Percentiles rank a stretch among this genome's conserved stretches.
phyloP scores from a whole-genome alignment of 2,888 invertebrate species.

The Doris montereyensis region DNA sequence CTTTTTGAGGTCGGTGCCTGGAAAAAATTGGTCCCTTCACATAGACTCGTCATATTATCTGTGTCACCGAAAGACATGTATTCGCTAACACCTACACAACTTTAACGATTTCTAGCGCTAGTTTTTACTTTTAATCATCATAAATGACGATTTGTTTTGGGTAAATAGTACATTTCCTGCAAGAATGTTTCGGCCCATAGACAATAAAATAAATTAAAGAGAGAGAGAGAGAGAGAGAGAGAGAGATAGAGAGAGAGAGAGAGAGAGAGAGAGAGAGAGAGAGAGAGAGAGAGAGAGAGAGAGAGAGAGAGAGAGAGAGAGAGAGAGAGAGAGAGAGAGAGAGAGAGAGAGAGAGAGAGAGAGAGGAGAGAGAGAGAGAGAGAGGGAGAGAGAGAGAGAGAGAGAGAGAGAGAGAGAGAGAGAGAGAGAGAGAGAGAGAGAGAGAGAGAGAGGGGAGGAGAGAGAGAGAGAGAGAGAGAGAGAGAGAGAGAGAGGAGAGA shows the following conservation, averaged over 20 bases:
- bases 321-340: background rate
- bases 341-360: background rate
- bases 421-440: background rate
- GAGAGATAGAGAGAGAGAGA: background rate
- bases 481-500: background rate
- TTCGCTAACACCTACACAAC: too few species aligned
- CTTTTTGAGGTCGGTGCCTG: too few species aligned
- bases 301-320: background rate
- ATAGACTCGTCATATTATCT: too few species aligned
- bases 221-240: conserved; percentile 23
- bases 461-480: background rate
- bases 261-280: background rate
- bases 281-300: background rate
- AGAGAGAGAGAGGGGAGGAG: background rate
- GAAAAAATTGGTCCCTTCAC: too few species aligned
- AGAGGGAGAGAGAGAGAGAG: background rate
- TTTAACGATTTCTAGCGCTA: too few species aligned
- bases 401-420: background rate
- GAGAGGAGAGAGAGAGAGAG: too few species aligned
- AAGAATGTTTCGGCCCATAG: too few species aligned
- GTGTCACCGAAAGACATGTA: too few species aligned
- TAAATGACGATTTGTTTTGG: too few species aligned
- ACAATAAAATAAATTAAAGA: too few species aligned
- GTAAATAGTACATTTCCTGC: too few species aligned
- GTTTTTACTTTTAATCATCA: too few species aligned